Conservation (phyloP, 2,113 vertebrate genomes). For the Neopipo cinnamomea region DNA sequence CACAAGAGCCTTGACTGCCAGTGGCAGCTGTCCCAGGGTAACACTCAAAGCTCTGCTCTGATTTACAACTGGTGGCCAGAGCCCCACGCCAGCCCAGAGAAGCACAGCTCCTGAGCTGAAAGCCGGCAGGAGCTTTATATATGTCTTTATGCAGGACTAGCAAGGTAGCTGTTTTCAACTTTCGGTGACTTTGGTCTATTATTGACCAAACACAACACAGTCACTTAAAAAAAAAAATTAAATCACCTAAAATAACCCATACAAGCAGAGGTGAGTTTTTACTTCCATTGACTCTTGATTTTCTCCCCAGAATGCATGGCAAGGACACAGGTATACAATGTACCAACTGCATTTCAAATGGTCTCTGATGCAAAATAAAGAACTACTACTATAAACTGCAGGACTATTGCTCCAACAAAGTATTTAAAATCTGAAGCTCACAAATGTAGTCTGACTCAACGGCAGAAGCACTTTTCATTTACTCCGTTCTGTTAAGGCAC, state of each 20-base stretch:
- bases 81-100: rapidly evolving
- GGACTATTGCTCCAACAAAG: background rate
- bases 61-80: background rate
- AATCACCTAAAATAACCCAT: background rate
- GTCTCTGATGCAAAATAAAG: background rate
- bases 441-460: background rate
- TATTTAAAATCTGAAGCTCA: background rate
- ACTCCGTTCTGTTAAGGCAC: background rate
- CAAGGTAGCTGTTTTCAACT: background rate
- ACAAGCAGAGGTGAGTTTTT: background rate
- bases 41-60: background rate
- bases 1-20: background rate
- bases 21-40: background rate
- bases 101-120: background rate
- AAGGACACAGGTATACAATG: background rate
- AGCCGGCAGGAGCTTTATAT: background rate
- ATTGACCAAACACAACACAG: background rate
- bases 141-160: background rate
- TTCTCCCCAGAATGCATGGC: background rate
- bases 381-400: background rate
- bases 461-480: background rate
- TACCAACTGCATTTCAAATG: background rate
- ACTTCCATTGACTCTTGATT: background rate
- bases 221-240: background rate
- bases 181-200: background rate